Percentiles rank a stretch among this genome's conserved stretches.
Evolutionary conservation across 1,140 invertebrate genomes (phyloP).

Genomic region (Cepaea nemoralis): DNA sequence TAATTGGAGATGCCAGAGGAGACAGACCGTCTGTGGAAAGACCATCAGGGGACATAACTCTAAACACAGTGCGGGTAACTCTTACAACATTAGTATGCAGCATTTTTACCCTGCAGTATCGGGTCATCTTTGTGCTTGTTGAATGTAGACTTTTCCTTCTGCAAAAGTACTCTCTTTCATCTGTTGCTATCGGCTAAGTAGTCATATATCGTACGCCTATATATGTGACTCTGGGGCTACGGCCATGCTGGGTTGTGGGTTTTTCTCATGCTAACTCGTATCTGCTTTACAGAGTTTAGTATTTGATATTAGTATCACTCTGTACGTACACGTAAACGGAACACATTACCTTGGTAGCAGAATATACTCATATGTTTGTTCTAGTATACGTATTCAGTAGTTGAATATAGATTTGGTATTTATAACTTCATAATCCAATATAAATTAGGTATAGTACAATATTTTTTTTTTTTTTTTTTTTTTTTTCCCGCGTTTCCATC

Average conservation of each 20-base stretch:
- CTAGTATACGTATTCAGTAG: no score
- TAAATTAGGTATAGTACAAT: no score
- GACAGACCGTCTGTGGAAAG: background rate
- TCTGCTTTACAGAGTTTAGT: background rate
- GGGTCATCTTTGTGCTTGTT: background rate
- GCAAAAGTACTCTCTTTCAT: background rate
- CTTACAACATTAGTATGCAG: background rate
- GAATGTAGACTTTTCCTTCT: background rate
- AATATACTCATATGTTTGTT: no score
- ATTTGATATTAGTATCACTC: background rate
- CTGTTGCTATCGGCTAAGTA: background rate
- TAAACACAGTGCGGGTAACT: background rate
- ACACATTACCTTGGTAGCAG: no score
- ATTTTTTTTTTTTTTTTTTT: no score
- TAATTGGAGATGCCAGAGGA: background rate
- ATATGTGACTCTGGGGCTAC: background rate
- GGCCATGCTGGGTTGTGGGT: background rate
- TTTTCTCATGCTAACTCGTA: background rate
- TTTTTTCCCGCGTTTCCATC: no score
- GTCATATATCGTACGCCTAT: background rate
- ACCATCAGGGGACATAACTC: background rate
- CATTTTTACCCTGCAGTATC: background rate
- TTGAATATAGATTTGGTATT: no score
- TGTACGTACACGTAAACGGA: no score
- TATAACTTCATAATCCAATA: no score